Base-by-base conservation (phyloP, 2,797 vertebrate species). In the Macropodus opercularis region DNA sequence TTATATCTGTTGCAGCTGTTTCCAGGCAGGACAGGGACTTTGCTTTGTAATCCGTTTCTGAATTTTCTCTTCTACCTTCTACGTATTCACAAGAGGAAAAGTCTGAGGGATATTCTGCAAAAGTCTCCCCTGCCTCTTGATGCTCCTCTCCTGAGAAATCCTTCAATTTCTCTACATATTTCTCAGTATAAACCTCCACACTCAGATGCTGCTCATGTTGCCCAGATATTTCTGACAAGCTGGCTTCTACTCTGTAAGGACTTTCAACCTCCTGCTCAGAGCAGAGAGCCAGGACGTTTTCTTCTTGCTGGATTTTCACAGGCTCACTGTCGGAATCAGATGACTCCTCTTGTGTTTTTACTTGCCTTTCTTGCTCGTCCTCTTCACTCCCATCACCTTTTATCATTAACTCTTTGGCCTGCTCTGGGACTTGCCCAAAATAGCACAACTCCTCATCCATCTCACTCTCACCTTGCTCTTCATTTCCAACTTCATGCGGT, bases 101-200 rank as follows among this genome's bases (percentile, higher is more conserved):
- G 73, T 92, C 92, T 10, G 85, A 91, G 4, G 91, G 89, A 52
- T 90, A 92, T 44, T 93, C 92, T 63, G 92, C 91, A 67, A 90
- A 84, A 26, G 85, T 86, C 83, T 92, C 92, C 22, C 90, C 90
- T 3, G 85, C 87, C 26, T 88, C 85, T 46, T 92, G 87, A 64
- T 89, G 87, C 55, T 93, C 91, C 12, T 91, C 90, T 38, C 87
- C 92, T 4, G 86, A 91, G 77, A 94, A 93, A 48, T 90, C 86
- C 46, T 85, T 85, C 1, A 91, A 67, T 59, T 89, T 90, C 44
- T 77, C 75, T 2, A 4, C 40, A 27, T 26, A 14, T 22, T 60
- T 61, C 4, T 66, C 64, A 2, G 17, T n/a, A 1, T 84, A 66
- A 27, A 60, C 81, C 19, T 77, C 76, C 47, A 65, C 49, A 5